phyloP scores from a whole-genome alignment of 2,113 vertebrate genomes.

The Chionodraco myersi region DNA sequence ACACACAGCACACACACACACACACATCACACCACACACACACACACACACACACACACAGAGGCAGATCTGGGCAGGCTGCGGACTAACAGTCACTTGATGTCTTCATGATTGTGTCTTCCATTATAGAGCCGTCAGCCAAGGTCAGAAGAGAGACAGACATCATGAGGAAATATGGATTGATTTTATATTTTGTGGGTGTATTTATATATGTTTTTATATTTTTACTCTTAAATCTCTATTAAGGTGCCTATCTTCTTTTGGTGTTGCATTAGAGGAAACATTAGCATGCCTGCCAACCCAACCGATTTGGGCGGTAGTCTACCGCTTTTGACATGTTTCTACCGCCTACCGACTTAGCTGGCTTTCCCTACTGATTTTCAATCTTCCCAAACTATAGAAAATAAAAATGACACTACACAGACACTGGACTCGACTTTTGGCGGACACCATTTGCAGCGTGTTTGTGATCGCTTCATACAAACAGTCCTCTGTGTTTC shows the following conservation, averaged over 20 bases:
- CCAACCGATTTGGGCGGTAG: no score
- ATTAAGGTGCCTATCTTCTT: neutral
- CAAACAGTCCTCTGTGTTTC: no score
- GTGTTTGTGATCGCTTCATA: no score
- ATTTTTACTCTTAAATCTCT: neutral
- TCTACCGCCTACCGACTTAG: no score
- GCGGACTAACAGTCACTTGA: constrained; percentile 15
- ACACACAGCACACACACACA: neutral
- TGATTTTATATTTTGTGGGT: neutral
- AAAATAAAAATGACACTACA: no score
- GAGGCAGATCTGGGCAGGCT: neutral
- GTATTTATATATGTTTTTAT: neutral
- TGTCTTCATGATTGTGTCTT: constrained; percentile 23
- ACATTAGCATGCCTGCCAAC: no score
- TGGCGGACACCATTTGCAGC: no score
- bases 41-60: neutral
- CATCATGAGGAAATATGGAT: constrained; percentile 16
- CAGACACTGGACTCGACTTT: no score
- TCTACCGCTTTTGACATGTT: no score
- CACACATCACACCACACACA: no score
- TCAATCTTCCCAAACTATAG: no score
- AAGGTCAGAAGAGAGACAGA: constrained; percentile 12
- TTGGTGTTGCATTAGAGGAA: neutral
- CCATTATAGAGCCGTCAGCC: constrained; percentile 22
- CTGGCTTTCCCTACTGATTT: no score